Evolutionary conservation across 2,797 vertebrate species (phyloP).

Genomic region (Pelobates cultripes): DNA sequence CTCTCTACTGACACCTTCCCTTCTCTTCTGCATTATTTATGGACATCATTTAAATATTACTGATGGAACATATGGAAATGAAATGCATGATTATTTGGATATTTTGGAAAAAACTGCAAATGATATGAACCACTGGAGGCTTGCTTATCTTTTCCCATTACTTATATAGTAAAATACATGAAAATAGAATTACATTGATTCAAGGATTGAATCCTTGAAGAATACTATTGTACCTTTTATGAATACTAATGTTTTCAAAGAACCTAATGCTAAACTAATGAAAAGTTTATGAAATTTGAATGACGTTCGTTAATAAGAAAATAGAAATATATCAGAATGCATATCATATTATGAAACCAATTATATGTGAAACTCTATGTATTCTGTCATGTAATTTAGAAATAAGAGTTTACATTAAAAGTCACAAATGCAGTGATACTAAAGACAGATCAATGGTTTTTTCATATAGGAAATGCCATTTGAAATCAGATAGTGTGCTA

Average conservation of each 20-base stretch:
- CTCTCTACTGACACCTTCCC: too few relatives aligned
- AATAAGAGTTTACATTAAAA: neutral
- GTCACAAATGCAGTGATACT: neutral
- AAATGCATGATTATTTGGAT: constrained; percentile 1
- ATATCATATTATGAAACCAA: neutral
- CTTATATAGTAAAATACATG: neutral
- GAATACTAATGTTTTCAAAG: neutral
- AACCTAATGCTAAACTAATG: neutral
- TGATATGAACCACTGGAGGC: neutral
- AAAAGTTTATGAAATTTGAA: neutral
- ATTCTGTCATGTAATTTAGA: neutral
- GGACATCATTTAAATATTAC: neutral
- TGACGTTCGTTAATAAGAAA: neutral
- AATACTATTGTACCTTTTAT: neutral
- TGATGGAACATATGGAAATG: neutral
- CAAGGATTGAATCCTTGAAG: neutral
- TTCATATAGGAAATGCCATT: too few relatives aligned
- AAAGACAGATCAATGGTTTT: too few relatives aligned
- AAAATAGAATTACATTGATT: neutral
- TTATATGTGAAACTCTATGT: neutral
- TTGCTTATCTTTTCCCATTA: neutral
- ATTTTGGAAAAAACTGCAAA: neutral
- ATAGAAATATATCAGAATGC: neutral
- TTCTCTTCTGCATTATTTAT: neutral
- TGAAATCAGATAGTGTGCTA: too few relatives aligned